Conservation (phyloP, 2,797 vertebrate genomes). For the Anabacerthia variegaticeps region DNA sequence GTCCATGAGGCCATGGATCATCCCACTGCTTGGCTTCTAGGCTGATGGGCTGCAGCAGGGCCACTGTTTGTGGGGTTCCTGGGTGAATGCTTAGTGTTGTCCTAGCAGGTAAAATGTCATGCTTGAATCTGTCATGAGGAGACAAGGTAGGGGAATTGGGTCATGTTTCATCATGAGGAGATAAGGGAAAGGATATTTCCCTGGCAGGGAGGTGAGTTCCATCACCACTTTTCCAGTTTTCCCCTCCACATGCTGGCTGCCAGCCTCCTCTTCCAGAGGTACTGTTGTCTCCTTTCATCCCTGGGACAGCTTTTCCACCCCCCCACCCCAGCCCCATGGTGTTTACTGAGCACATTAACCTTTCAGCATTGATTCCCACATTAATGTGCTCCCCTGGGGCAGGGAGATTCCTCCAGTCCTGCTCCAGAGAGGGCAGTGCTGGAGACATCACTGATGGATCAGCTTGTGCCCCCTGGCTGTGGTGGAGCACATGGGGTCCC, state of each 20-base stretch:
- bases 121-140: not conserved
- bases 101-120: not conserved
- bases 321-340: not conserved
- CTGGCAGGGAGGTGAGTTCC: not conserved
- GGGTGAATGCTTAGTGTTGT: not conserved
- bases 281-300: not conserved
- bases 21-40: not conserved
- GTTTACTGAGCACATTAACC: not conserved
- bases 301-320: not conserved
- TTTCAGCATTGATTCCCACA: not conserved
- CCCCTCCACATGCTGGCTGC: not conserved
- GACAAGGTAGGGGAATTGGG: not conserved
- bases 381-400: not conserved
- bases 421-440: not conserved
- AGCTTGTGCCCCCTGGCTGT: rapidly evolving
- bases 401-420: not conserved
- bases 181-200: not conserved
- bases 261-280: not conserved
- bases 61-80: not conserved
- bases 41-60: not conserved
- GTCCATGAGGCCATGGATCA: not conserved
- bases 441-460: not conserved
- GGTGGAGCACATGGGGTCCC: not conserved
- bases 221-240: not conserved
- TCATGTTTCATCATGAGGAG: not conserved